Percentiles rank a stretch among this genome's conserved stretches.
phyloP scores from a whole-genome alignment of 2,113 vertebrate genomes.

The Cygnus buccinator region DNA sequence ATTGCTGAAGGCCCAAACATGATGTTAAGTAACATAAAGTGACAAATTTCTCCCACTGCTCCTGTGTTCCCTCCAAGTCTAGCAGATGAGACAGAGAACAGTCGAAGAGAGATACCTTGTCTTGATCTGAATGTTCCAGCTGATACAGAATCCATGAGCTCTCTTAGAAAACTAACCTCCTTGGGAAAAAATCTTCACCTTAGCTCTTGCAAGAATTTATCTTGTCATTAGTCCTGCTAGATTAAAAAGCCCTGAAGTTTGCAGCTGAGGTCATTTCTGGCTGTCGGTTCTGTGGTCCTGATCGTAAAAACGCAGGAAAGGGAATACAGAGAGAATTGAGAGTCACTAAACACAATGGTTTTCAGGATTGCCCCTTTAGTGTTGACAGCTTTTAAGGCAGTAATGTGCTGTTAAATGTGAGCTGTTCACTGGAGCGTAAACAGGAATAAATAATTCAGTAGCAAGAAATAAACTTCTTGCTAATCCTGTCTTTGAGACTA shows the following conservation, averaged over 20 bases:
- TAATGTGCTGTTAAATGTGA: not conserved
- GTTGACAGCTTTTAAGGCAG: not conserved
- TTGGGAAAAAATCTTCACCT: not conserved
- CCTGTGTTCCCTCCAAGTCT: not conserved
- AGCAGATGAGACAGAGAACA: not conserved
- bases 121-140: not conserved
- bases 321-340: not conserved
- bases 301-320: slow-evolving; percentile 17
- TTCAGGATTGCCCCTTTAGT: not conserved
- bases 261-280: not conserved
- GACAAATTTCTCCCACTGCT: not conserved
- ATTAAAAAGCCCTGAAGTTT: not conserved
- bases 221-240: not conserved
- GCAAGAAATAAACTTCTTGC: slow-evolving; percentile 25
- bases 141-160: not conserved
- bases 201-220: not conserved
- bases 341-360: not conserved
- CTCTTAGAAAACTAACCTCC: not conserved
- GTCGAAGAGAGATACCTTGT: not conserved
- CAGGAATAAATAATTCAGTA: slow-evolving; percentile 49
- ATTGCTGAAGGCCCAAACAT: not conserved
- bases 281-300: not conserved
- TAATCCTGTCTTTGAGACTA: not conserved
- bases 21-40: not conserved
- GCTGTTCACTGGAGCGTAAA: not conserved